Evolutionary conservation across 2,888 invertebrate species (phyloP), one percentile per base, ranked within the genome.

Genomic region (Drosophila limbata): DNA sequence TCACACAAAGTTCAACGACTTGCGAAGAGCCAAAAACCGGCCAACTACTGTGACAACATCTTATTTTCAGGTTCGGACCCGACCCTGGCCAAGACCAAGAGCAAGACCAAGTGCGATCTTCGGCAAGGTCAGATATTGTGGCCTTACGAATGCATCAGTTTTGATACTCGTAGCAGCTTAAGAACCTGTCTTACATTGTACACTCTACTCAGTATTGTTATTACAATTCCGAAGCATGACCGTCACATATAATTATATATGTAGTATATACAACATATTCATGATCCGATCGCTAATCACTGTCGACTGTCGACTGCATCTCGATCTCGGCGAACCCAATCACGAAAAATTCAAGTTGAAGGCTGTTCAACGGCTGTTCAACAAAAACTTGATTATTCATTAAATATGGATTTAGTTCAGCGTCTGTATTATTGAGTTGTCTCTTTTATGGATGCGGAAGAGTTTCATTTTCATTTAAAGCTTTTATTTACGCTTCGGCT

Each of bases 321-420:
- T 51, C 48, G 39, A 77, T 64, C 73, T 50, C 50, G 33, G 21
- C 40, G 44, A 61, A 42, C 10, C 37, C 57, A 57, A 48, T 37
- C 39, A 21, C 47, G 21, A 57, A 48, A 33, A 68, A 73, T 84
- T 84, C 88, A 84, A 84, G 84, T 84, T 84, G 85, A 84, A 84
- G 84, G 84, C 68, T 64, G 81, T 66, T 69, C 57, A 55, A 55
- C 53, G 84, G 84, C 69, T 47, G 77, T 65, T 69, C 57, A 17
- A 48, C 2, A 44, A 33, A 55, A 55, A 55, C 56, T 25, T 35
- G 56, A 44, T 50, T 40, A 70, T 55, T 80, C 69, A 81, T 88
- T 86, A 77, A 66, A 33, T 67, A 86, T 86, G 85, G 62, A 86
- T 86, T 88, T 86, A 47, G 85, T 64, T 84, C 73, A 84, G 50